A percentile compares a stretch with the other conserved stretches of the same genome.
phyloP scores from a whole-genome alignment of 2,113 vertebrate genomes.

The Trachemys scripta region DNA sequence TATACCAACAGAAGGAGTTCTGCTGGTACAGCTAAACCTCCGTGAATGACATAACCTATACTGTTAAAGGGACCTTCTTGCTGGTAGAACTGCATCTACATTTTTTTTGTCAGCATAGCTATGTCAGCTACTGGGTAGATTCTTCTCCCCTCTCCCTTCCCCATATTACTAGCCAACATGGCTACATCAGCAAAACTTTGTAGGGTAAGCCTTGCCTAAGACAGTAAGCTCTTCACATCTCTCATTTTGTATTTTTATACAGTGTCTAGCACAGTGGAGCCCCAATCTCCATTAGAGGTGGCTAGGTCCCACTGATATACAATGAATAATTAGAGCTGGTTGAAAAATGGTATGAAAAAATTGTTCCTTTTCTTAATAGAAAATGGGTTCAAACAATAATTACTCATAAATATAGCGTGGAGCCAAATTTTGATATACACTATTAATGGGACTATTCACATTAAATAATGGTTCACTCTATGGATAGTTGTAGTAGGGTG shows the following conservation, averaged over 20 bases:
- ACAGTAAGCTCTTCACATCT: background rate
- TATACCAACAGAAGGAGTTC: no score
- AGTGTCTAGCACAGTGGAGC: conserved; percentile 38
- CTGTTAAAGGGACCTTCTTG: background rate
- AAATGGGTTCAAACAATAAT: background rate
- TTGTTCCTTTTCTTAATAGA: background rate
- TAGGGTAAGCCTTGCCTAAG: background rate
- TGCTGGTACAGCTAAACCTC: no score
- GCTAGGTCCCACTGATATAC: background rate
- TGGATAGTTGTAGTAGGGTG: background rate
- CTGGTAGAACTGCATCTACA: background rate
- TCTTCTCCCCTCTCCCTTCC: background rate
- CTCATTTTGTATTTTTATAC: background rate
- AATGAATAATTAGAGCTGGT: conserved; percentile 56
- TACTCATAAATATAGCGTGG: background rate
- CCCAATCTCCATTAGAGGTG: conserved; percentile 6
- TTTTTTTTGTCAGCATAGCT: background rate
- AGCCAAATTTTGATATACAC: background rate
- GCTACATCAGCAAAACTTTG: background rate
- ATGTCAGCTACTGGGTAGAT: background rate
- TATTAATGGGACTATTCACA: background rate
- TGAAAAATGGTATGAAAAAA: conserved; percentile 29
- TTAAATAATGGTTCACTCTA: background rate
- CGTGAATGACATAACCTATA: no score
- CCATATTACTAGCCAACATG: background rate